These are phyloP conservation scores for Helicoverpa zea DNA, from an alignment of 1,140 invertebrate genomes.

Conservation along the genomic window DNA sequence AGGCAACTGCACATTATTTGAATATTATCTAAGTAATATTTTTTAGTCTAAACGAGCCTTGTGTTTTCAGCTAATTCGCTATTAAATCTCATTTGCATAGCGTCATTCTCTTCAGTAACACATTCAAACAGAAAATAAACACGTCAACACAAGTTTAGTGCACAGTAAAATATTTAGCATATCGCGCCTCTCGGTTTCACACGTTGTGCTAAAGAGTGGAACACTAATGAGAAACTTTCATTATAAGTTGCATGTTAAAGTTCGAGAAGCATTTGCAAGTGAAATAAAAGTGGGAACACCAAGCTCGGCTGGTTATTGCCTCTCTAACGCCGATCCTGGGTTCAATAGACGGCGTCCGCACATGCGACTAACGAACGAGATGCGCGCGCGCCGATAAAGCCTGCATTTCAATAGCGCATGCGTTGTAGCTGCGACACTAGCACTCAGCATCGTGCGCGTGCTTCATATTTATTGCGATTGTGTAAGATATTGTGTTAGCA, in stretches of 20 bases:
- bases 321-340: conserved; percentile 73
- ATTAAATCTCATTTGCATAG: too few relatives aligned
- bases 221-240: conserved; percentile 43
- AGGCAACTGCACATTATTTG: too few relatives aligned
- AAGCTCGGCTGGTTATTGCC: conserved; percentile 58
- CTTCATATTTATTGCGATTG: conserved; percentile 44
- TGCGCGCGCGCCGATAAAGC: conserved; percentile 68
- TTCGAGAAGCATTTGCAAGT: conserved; percentile 43
- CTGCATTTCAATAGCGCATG: conserved; percentile 74
- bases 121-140: background rate
- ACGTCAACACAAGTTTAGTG: background rate
- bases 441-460: conserved; percentile 7
- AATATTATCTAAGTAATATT: too few relatives aligned
- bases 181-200: conserved; percentile 5
- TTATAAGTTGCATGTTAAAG: conserved; percentile 47
- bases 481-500: conserved; percentile 45
- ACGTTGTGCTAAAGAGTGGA: conserved; percentile 16
- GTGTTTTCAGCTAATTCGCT: too few relatives aligned
- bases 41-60: too few relatives aligned
- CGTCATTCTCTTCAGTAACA: too few relatives aligned
- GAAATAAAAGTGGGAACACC: conserved; percentile 42
- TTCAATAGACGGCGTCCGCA: conserved; percentile 71
- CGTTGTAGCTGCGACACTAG: conserved; percentile 55
- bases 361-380: conserved; percentile 75
- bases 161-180: conserved; percentile 9